Evolutionary conservation across 1,140 invertebrate species (phyloP), one percentile per base, ranked within the genome.

Genomic region (Bradynema listronoti): DNA sequence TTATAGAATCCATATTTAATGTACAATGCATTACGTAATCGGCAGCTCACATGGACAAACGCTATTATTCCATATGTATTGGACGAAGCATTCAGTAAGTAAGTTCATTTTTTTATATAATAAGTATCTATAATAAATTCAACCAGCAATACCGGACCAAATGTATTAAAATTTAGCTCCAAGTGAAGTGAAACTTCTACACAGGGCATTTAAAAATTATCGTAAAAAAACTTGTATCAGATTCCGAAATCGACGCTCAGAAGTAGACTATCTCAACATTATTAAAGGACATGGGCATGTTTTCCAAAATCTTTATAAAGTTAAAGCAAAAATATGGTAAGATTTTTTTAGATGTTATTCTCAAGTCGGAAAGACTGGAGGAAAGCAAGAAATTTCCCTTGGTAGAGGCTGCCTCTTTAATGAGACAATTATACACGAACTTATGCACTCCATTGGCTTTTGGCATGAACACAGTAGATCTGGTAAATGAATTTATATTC

Each of bases 371-470:
- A 58, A 71, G 53, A 76, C 69, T n/a, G 74, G 74, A 14, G 76
- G 74, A 9, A 72, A 71, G 47, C 74, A 77, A 55, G 76, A 77
- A 52, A 66, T 77, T 22, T 78, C 75, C 34, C 49, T 77, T 34
- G 74, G 76, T 27, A 52, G 73, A n/a, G 74, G 74, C 5, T 77
- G 74, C 52, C 53, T 77, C 19, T 78, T 74, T 54, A 77, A 77
- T 47, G 74, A 77, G 50, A 78, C 77, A 9, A 70, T 77, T 33
- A 56, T 73, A 0, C 76, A 78, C 32, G 76, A 63, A 29, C 45
- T 65, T 25, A 63, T 63, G 61, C 59, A 61, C 29, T 66, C 71
- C 6, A 47, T 75, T 14, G 73, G 73, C 0, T 75, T 74, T 43
- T 75, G 73, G 73, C 73, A 75, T 46, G 73, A 75, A 56, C 73